Percentiles rank a stretch among this genome's conserved stretches.
Conservation (phyloP, 2,113 vertebrate genomes). For the Mobula birostris region DNA sequence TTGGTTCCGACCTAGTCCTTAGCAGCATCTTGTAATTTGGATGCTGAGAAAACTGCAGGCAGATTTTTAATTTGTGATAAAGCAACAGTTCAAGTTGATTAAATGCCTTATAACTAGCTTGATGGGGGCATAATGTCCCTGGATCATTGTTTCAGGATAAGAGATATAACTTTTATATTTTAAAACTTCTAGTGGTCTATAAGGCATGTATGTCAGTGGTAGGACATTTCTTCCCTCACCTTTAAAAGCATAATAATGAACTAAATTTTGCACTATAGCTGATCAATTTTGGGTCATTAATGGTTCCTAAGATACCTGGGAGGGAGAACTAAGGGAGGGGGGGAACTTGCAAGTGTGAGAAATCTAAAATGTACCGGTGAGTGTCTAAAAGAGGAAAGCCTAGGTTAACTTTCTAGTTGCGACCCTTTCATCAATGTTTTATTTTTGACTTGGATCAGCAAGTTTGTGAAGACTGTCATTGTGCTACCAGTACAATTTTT, state of each 20-base stretch:
- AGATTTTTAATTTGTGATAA: not conserved
- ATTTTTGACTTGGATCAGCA: not conserved
- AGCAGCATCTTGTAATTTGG: not conserved
- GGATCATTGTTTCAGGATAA: not conserved
- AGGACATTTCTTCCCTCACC: not conserved
- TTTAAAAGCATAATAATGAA: not conserved
- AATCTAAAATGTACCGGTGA: not conserved
- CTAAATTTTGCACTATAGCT: not conserved
- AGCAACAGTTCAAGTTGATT: not conserved
- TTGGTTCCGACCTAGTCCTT: not conserved
- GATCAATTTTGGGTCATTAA: not conserved
- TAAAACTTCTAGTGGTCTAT: conserved; percentile 26
- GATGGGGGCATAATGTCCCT: not conserved
- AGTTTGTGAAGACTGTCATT: not conserved
- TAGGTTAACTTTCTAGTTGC: not conserved
- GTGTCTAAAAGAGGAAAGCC: not conserved
- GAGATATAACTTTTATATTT: conserved; percentile 46
- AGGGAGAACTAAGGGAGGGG: not conserved
- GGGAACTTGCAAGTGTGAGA: not conserved
- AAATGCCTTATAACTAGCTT: not conserved
- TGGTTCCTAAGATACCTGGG: not conserved
- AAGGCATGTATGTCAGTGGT: not conserved
- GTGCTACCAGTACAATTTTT: not conserved
- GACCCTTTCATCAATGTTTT: not conserved
- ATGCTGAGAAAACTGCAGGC: not conserved